A percentile compares a stretch with the other conserved stretches of the same genome.
phyloP scores from a whole-genome alignment of 2,113 vertebrate genomes.

The Paralichthys olivaceus region DNA sequence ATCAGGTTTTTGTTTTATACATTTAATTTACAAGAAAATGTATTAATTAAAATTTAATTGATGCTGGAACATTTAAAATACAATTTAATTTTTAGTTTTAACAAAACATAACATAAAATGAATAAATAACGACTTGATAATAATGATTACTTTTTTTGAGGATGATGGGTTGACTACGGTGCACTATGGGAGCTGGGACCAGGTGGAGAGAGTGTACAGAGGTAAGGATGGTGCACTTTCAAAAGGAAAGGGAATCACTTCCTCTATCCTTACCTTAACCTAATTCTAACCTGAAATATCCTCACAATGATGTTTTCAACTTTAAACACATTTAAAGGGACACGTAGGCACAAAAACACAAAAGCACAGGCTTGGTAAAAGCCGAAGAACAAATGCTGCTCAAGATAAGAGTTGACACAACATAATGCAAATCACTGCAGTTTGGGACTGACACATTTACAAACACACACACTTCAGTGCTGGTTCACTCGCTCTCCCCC shows the following conservation, averaged over 20 bases:
- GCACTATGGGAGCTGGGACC: not conserved
- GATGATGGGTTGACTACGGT: too few relatives aligned
- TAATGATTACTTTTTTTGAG: too few relatives aligned
- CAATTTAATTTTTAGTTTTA: too few relatives aligned
- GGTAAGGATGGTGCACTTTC: too few relatives aligned
- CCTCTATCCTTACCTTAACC: not conserved
- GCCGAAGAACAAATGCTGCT: constrained; percentile 13
- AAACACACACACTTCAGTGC: constrained; percentile 1
- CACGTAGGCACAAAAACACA: not conserved
- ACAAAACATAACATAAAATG: too few relatives aligned
- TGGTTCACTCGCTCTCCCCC: not conserved
- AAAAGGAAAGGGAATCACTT: too few relatives aligned
- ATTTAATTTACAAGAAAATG: not conserved
- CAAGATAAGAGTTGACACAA: constrained; percentile 27
- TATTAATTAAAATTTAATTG: not conserved
- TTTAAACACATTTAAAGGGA: not conserved
- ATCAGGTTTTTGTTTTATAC: not conserved
- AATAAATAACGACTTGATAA: too few relatives aligned
- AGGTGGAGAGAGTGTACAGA: not conserved
- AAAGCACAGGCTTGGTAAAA: not conserved
- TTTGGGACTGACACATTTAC: constrained; percentile 17
- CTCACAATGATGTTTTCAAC: too few relatives aligned
- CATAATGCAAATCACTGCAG: constrained; percentile 34
- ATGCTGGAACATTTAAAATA: too few relatives aligned
- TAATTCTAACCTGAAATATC: too few relatives aligned